Evolutionary conservation across 1,140 invertebrate species (phyloP), one percentile per base, ranked within the genome.

Genomic region (Mamestra configurata): DNA sequence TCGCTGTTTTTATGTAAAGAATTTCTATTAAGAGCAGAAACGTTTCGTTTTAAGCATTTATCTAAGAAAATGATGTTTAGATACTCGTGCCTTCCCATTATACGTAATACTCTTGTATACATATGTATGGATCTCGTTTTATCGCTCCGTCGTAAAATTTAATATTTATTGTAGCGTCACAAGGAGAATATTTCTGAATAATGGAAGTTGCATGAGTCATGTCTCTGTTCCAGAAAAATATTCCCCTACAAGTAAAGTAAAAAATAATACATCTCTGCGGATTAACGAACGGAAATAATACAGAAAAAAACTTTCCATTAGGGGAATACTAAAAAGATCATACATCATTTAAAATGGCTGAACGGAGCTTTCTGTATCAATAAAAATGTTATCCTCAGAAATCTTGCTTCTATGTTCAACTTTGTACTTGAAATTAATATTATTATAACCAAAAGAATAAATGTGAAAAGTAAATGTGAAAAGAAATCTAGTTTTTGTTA

Each of bases 331-430:
- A 76, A 61, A 18, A 61, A 49, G 72, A 46, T 61, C 72, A 61
- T 76, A 76, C 55, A 61, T 76, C 61, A 76, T 76, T 76, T 76
- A 76, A 76, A 76, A 61, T 61, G 55, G 20, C 46, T 59, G 46
- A 46, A 46, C 55, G n/a, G 71, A 24, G 20, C 37, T 73, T 31
- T 31, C 22, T 37, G 20, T 76, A 57, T 61, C 72, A 61, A 76
- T 76, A 76, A 76, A 75, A 43, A 59, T 71, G 31, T 53, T 71
- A 31, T 11, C 49, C 24, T 3, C 4, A n/a, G n/a, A 51, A 27
- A 73, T 15, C n/a, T n/a, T 55, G 51, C 18, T 22, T 43, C 43
- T 10, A 13, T 6, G 57, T 37, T 37, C 22, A 22, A 13, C 27
- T 6, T 15, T 18, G 10, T 4, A 55, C 15, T 37, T 3, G 43